Base-by-base conservation (phyloP, 2,888 invertebrate genomes). In the Callosobruchus maculatus region DNA sequence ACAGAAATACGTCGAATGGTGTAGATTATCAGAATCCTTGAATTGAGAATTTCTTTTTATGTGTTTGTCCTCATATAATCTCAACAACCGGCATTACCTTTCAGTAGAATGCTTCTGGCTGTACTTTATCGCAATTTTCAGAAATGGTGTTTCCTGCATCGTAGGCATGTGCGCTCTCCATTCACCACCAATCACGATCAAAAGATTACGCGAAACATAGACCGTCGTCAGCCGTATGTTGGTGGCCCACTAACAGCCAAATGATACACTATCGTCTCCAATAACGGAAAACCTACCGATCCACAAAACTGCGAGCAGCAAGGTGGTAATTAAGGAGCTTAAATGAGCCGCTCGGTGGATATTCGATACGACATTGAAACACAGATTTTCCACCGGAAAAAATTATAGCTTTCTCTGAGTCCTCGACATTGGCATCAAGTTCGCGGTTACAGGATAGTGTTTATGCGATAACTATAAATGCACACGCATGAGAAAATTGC, bases 341-440 rank as follows among this genome's bases (percentile, higher is more conserved):
- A 49, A 49, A 49, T 18, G 13, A 49, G 49, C 49, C 49, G 49
- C 1, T 49, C 49, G 49, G 13, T 49, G 13, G 49, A 49, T 49
- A 49, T 49, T 49, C 49, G 49, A 49, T 74, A 70, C 74, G 72
- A 72, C 72, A 74, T 74, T 72, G 49, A 72, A 74, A 74, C 74
- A 74, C 70, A 72, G 70, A 74, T 72, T 74, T 74, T 67, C 31
- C 67, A 18, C 49, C 13, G 49, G 49, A 49, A 49, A 49, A 49
- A 49, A 49, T 49, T 18, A 49, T 49, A 49, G 49, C 49, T 49
- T 49, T 49, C 49, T 49, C 49, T 49, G 13, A 49, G 49, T 49
- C 49, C 49, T 49, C 49, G 13, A 49, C 49, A 49, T 18, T 49
- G 49, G 49, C 13, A 49, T 49, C 49, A 49, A 13, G 13, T 49